Conservation (phyloP, 2,888 invertebrate genomes). For the Rutpela maculata region DNA sequence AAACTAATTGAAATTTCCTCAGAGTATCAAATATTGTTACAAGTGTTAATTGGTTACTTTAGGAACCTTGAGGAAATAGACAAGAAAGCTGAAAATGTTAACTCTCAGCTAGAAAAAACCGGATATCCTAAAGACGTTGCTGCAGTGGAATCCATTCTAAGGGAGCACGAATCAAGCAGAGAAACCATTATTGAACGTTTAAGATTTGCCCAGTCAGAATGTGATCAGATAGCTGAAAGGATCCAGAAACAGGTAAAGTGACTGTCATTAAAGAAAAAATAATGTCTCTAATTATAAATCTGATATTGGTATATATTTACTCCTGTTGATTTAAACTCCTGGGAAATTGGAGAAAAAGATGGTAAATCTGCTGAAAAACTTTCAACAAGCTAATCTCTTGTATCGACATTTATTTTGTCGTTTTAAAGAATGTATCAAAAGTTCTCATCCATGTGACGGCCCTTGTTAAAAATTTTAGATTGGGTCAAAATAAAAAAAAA, state of each 20-base stretch:
- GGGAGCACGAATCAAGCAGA: constrained; percentile 81
- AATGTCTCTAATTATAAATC: not conserved
- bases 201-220: constrained; percentile 80
- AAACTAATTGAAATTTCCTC: constrained; percentile 81
- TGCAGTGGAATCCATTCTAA: constrained; percentile 76
- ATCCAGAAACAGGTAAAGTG: constrained; percentile 78
- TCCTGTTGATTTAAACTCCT: constrained; percentile 39
- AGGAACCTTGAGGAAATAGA: constrained; percentile 80
- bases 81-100: constrained; percentile 77
- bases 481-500: no score
- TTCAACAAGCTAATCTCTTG: no score
- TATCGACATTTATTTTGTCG: no score
- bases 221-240: constrained; percentile 81
- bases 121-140: constrained; percentile 73
- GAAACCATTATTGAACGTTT: constrained; percentile 81
- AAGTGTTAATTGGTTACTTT: constrained; percentile 83
- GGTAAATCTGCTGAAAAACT: no score
- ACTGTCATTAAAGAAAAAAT: constrained; percentile 15
- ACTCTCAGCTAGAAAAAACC: constrained; percentile 72
- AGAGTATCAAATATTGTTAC: constrained; percentile 83
- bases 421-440: no score
- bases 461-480: no score
- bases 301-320: not conserved
- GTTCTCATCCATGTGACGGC: no score
- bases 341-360: no score